A percentile compares a stretch with the other conserved stretches of the same genome.
Evolutionary conservation across 2,113 vertebrate species (phyloP).

Genomic region (Sapajus apella): DNA sequence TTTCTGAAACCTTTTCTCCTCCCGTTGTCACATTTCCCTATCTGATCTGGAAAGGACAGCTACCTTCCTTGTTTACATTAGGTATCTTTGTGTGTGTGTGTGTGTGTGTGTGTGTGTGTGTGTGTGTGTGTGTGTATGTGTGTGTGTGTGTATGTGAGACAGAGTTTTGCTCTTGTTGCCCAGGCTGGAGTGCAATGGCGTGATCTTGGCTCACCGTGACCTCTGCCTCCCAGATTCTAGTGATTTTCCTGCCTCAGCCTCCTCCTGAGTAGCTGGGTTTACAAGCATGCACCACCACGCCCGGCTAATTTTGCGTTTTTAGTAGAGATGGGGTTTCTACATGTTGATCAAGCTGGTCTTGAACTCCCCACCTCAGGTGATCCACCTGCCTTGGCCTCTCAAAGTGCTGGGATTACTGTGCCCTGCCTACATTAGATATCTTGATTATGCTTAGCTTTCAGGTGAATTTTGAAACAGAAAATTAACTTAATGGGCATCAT

Average conservation of each 20-base stretch:
- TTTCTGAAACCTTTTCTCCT: background rate
- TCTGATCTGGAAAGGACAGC: slow-evolving; percentile 9
- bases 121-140: too few relatives aligned
- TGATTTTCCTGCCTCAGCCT: background rate
- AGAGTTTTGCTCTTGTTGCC: background rate
- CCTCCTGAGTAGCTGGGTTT: background rate
- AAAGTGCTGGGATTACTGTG: background rate
- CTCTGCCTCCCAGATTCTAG: background rate
- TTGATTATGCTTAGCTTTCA: background rate
- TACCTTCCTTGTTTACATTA: background rate
- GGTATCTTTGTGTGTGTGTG: background rate
- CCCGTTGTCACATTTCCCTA: background rate
- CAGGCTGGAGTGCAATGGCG: background rate
- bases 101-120: too few relatives aligned
- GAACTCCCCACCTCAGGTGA: background rate
- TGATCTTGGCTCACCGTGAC: background rate
- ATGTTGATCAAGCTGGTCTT: background rate
- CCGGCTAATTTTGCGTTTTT: too few relatives aligned
- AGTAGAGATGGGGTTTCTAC: background rate
- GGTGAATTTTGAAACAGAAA: background rate
- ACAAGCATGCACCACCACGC: too few relatives aligned
- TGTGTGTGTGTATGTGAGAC: too few relatives aligned
- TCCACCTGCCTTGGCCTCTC: background rate
- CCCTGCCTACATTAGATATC: background rate
- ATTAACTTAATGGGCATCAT: background rate